Evolutionary conservation across 2,797 vertebrate species (phyloP).

Genomic region (Phaenicophaeus curvirostris): DNA sequence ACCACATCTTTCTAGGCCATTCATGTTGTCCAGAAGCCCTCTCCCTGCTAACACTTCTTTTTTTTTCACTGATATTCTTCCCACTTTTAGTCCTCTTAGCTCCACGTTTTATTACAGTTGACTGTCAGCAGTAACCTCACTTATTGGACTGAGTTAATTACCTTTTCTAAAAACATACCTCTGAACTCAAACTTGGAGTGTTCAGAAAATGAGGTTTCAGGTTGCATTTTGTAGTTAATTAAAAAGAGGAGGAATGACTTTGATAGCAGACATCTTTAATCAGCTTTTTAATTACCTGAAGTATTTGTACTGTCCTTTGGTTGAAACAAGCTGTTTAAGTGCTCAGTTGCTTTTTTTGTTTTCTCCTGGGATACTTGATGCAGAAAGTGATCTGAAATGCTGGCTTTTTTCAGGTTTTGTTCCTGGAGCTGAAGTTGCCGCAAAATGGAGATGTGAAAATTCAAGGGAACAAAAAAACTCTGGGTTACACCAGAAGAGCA

Average conservation of each 20-base stretch:
- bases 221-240: constrained; percentile 53
- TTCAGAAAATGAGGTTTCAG: constrained; percentile 47
- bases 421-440: constrained; percentile 93
- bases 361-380: not conserved
- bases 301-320: not conserved
- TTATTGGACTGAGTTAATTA: constrained; percentile 53
- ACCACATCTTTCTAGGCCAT: not conserved
- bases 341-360: not conserved
- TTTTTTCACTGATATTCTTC: not conserved
- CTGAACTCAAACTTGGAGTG: not conserved
- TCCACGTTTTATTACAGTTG: not conserved
- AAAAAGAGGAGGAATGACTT: constrained; percentile 29
- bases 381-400: not conserved
- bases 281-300: constrained; percentile 56
- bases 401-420: constrained; percentile 84
- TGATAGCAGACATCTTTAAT: constrained; percentile 35
- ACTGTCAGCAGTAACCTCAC: constrained; percentile 9
- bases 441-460: constrained; percentile 85
- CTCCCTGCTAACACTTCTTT: not conserved
- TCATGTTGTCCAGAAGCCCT: not conserved
- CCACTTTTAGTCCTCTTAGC: not conserved
- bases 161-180: constrained; percentile 35
- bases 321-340: constrained; percentile 9
- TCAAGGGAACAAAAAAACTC: constrained; percentile 87
- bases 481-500: constrained; percentile 88